Percentiles rank a stretch among this genome's conserved stretches.
These are phyloP conservation scores for Aspidiotus destructor DNA, from an alignment of 2,888 invertebrate species.

Conservation along the genomic window DNA sequence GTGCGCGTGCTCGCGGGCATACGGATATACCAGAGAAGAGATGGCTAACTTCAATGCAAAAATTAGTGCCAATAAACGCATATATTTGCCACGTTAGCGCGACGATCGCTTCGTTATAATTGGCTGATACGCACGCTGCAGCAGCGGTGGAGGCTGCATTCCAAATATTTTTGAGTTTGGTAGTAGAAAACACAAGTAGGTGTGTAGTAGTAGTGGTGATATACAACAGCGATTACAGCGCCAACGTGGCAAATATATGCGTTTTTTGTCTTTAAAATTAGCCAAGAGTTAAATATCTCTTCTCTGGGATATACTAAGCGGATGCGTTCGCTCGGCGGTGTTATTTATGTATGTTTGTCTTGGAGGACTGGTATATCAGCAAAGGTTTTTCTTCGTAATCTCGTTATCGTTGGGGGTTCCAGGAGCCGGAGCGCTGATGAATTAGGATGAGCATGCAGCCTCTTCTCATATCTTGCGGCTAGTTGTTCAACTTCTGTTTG, in stretches of 20 bases:
- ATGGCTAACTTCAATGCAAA: too few species aligned
- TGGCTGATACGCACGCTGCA: too few species aligned
- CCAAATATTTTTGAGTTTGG: too few species aligned
- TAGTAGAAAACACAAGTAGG: too few species aligned
- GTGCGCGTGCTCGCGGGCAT: not conserved
- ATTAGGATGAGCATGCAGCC: slow-evolving; percentile 6
- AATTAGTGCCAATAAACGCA: too few species aligned
- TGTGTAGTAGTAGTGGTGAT: not conserved
- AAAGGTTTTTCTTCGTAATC: not conserved
- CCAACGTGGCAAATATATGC: too few species aligned
- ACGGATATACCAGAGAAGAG: not conserved
- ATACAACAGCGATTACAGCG: too few species aligned
- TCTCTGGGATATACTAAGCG: not conserved
- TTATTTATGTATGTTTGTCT: not conserved
- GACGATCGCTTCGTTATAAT: too few species aligned
- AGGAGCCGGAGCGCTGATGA: not conserved
- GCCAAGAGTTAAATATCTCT: too few species aligned
- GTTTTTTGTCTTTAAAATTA: too few species aligned
- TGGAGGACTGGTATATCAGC: not conserved
- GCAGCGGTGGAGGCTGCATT: too few species aligned
- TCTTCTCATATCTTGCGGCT: not conserved
- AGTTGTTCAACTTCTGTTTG: not conserved
- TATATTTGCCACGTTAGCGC: too few species aligned
- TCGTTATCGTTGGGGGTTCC: not conserved
- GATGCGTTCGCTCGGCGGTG: not conserved